A percentile compares a stretch with the other conserved stretches of the same genome.
Conservation (phyloP, 2,113 vertebrate genomes). For the Menura novaehollandiae region DNA sequence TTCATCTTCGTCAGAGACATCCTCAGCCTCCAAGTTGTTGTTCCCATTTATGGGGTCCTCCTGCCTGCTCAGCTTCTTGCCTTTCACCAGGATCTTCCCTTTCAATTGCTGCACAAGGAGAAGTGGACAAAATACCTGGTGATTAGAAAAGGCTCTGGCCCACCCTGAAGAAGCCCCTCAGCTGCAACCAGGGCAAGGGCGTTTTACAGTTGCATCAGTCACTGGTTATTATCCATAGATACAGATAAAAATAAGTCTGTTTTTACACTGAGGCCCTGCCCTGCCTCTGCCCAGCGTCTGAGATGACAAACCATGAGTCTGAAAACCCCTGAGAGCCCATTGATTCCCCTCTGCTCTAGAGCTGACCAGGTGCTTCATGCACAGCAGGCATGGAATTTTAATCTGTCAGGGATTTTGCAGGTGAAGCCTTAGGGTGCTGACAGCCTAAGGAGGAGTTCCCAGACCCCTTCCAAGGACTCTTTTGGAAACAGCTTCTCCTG, state of each 20-base stretch:
- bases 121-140: not conserved
- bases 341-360: not conserved
- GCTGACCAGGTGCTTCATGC: not conserved
- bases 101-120: constrained; percentile 81
- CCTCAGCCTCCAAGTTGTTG: constrained; percentile 73
- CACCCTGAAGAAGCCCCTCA: not conserved
- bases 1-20: constrained; percentile 94
- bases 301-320: not conserved
- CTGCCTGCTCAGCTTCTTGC: constrained; percentile 88
- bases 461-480: not conserved
- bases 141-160: not conserved
- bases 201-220: not conserved
- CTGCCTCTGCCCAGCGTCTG: not conserved
- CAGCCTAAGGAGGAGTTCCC: not conserved
- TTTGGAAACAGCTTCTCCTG: not conserved
- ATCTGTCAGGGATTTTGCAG: not conserved
- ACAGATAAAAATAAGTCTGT: not conserved
- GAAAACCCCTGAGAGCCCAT: not conserved
- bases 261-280: not conserved
- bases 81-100: constrained; percentile 89
- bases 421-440: not conserved
- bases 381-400: not conserved
- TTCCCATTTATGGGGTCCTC: constrained; percentile 67
- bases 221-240: not conserved
- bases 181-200: not conserved